phyloP scores from a whole-genome alignment of 2,888 invertebrate species.

The Caenorhabditis sp. region DNA sequence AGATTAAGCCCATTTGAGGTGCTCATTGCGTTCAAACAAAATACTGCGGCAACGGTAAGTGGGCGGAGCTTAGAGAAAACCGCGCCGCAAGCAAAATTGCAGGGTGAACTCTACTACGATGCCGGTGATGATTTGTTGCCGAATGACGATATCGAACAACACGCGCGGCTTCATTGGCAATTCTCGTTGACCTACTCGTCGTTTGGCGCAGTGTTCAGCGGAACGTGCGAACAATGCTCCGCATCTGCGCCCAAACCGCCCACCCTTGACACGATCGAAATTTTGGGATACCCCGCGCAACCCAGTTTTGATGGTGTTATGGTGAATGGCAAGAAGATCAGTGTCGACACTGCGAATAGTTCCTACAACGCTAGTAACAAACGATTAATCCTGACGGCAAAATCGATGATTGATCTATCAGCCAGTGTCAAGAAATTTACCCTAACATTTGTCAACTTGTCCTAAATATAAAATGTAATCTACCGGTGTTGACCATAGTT shows the following conservation, averaged over 20 bases:
- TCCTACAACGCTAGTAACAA: slow-evolving; percentile 21
- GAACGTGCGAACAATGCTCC: slow-evolving; percentile 32
- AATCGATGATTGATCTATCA: slow-evolving; percentile 17
- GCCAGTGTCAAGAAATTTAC: slow-evolving; percentile 33
- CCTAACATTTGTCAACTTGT: slow-evolving; percentile 18
- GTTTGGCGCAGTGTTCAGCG: slow-evolving; percentile 26
- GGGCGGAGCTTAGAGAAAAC: no score
- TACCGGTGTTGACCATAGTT: background rate
- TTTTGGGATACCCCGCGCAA: slow-evolving; percentile 45
- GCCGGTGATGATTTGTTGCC: slow-evolving; percentile 59
- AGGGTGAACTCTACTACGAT: slow-evolving; percentile 63
- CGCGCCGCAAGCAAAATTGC: no score
- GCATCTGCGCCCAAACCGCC: slow-evolving; percentile 36
- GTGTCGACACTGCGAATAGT: slow-evolving; percentile 14
- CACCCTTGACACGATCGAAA: slow-evolving; percentile 52
- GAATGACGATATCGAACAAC: slow-evolving; percentile 36
- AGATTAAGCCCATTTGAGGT: slow-evolving; percentile 79
- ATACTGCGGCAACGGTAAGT: slow-evolving; percentile 17
- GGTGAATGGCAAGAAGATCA: slow-evolving; percentile 17
- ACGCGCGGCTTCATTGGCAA: slow-evolving; percentile 42
- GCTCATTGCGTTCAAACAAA: slow-evolving; percentile 73
- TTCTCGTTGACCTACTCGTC: slow-evolving; percentile 37
- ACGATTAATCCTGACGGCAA: slow-evolving; percentile 8
- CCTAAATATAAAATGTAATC: background rate
- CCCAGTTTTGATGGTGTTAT: slow-evolving; percentile 49